These are phyloP conservation scores for Scomberomorus guttatus DNA, from an alignment of 2,797 vertebrate species.

Conservation along the genomic window DNA sequence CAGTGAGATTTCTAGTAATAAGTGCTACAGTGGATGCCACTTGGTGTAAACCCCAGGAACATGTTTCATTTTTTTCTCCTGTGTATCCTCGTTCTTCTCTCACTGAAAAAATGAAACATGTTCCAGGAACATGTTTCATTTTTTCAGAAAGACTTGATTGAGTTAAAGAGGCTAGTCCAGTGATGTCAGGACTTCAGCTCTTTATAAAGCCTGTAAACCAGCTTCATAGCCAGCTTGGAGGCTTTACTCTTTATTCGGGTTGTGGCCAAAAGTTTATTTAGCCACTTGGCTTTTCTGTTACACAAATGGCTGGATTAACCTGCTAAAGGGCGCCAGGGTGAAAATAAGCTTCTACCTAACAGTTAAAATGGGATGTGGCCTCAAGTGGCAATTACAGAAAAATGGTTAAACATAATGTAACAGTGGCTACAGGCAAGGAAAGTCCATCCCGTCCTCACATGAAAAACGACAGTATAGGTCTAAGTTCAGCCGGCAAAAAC, in stretches of 20 bases:
- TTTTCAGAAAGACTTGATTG: background rate
- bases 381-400: background rate
- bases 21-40: too few relatives aligned
- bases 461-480: too few relatives aligned
- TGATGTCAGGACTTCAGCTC: background rate
- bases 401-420: background rate
- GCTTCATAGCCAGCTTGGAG: background rate
- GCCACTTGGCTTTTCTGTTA: background rate
- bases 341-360: background rate
- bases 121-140: too few relatives aligned
- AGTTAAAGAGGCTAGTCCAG: background rate
- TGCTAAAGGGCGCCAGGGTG: background rate
- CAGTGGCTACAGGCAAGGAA: background rate
- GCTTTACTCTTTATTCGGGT: background rate
- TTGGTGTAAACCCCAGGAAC: too few relatives aligned
- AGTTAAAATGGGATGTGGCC: background rate
- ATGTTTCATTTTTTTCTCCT: too few relatives aligned
- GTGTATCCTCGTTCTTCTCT: too few relatives aligned
- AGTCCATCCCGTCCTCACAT: too few relatives aligned
- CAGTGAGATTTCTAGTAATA: too few relatives aligned
- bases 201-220: background rate
- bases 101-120: too few relatives aligned
- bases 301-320: background rate
- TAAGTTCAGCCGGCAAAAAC: too few relatives aligned
- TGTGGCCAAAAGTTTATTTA: background rate